A percentile compares a stretch with the other conserved stretches of the same genome.
Evolutionary conservation across 1,140 invertebrate species (phyloP).

Genomic region (Drosophila suzukii): DNA sequence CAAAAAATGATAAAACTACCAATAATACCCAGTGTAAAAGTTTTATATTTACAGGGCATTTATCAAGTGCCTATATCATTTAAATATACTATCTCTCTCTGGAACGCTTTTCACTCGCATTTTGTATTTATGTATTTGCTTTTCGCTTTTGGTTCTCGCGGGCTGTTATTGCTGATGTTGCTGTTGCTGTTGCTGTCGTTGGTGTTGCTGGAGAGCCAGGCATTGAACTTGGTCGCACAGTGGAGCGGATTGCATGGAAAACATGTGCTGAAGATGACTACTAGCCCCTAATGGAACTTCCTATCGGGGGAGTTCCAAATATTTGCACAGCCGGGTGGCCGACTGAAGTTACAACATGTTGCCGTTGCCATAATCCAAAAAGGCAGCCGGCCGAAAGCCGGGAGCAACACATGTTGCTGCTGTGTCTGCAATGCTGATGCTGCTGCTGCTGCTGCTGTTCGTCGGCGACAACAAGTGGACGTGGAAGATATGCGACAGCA

Average conservation of each 20-base stretch:
- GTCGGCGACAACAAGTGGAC: constrained; percentile 73
- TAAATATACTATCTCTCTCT: constrained; percentile 10
- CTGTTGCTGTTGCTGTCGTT: constrained; percentile 15
- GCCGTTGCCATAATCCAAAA: constrained; percentile 34
- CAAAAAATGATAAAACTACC: too few species aligned
- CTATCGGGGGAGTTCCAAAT: constrained; percentile 48
- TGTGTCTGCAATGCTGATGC: constrained; percentile 12
- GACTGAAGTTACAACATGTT: constrained; percentile 67
- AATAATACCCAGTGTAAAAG: too few species aligned
- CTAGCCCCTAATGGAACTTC: constrained; percentile 34
- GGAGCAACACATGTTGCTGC: constrained; percentile 69
- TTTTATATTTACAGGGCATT: constrained; percentile 1
- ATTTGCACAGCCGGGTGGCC: constrained; percentile 48
- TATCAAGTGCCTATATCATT: not conserved
- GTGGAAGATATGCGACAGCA: constrained; percentile 77
- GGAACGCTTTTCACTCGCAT: constrained; percentile 28
- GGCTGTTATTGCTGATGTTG: not conserved
- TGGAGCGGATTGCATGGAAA: constrained; percentile 46
- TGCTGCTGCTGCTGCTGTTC: constrained; percentile 15
- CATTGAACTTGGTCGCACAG: constrained; percentile 78
- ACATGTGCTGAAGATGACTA: not conserved
- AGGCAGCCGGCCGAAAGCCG: constrained; percentile 36
- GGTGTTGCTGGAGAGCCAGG: constrained; percentile 46
- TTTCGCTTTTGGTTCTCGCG: constrained; percentile 8
- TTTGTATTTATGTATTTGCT: constrained; percentile 10